These are phyloP conservation scores for Epicauta chinensis DNA, from an alignment of 1,140 invertebrate genomes.

Conservation along the genomic window DNA sequence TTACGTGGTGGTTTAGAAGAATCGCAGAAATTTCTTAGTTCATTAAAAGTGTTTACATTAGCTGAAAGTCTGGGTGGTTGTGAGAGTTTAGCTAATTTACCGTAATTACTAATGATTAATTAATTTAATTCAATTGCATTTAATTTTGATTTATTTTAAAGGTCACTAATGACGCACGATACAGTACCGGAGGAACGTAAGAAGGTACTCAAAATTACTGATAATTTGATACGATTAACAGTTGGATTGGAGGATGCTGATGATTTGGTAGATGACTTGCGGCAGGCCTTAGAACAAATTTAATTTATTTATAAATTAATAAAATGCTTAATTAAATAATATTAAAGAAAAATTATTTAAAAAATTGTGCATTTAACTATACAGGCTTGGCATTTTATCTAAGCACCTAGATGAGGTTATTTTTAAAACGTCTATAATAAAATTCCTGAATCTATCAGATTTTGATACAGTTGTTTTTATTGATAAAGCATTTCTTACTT, in stretches of 20 bases:
- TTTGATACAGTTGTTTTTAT: too few species aligned
- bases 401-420: too few species aligned
- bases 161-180: slow-evolving; percentile 73
- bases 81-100: slow-evolving; percentile 84
- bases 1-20: slow-evolving; percentile 64
- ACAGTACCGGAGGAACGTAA: slow-evolving; percentile 69
- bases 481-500: too few species aligned
- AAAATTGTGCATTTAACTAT: too few species aligned
- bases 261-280: slow-evolving; percentile 82
- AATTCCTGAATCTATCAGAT: too few species aligned
- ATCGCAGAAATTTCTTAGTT: slow-evolving; percentile 68
- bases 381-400: too few species aligned
- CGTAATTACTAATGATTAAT: slow-evolving; percentile 57
- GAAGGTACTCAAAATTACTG: slow-evolving; percentile 71
- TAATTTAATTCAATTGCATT: slow-evolving; percentile 2
- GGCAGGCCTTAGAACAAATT: slow-evolving; percentile 54
- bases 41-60: slow-evolving; percentile 77
- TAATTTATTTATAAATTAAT: slow-evolving; percentile 7
- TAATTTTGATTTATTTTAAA: slow-evolving; percentile 32
- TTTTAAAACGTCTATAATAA: too few species aligned
- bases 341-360: too few species aligned
- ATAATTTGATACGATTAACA: slow-evolving; percentile 83
- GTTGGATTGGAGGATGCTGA: slow-evolving; percentile 84
- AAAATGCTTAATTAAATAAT: too few species aligned
- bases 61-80: slow-evolving; percentile 95